Percentiles rank a stretch among this genome's conserved stretches.
These are phyloP conservation scores for Amblyjoppa fuscipennis DNA, from an alignment of 2,888 invertebrate species.

Conservation along the genomic window DNA sequence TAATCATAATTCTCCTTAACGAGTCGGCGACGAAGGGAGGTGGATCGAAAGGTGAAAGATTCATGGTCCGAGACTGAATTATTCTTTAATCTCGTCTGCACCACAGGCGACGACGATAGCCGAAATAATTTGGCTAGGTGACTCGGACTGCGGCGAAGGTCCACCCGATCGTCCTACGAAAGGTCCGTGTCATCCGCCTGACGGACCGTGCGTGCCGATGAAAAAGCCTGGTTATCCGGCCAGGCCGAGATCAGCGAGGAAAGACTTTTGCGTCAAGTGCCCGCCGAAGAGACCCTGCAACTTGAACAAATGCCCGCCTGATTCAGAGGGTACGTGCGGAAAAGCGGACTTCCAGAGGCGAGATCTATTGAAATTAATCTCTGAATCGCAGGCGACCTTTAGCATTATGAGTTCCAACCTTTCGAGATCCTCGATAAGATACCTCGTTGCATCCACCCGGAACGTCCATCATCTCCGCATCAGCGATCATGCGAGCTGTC, in stretches of 20 bases:
- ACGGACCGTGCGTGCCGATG: conserved; percentile 76
- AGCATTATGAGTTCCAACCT: conserved; percentile 18
- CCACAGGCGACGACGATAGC: conserved; percentile 16
- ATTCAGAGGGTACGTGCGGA: conserved; percentile 80
- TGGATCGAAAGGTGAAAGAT: conserved; percentile 52
- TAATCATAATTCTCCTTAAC: conserved; percentile 13
- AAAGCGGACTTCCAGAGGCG: conserved; percentile 39
- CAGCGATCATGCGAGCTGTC: neutral
- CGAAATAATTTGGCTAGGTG: conserved; percentile 70
- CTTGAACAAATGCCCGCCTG: conserved; percentile 75
- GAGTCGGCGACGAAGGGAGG: conserved; percentile 59
- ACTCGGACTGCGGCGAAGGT: conserved; percentile 76
- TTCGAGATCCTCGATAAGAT: neutral
- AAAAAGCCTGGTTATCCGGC: conserved; percentile 77
- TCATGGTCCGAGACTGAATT: conserved; percentile 45
- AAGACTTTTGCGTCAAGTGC: conserved; percentile 80
- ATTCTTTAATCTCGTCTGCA: conserved; percentile 51
- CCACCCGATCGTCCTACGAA: conserved; percentile 71
- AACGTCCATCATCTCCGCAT: conserved; percentile 2
- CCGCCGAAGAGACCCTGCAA: conserved; percentile 80
- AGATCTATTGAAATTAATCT: conserved; percentile 68
- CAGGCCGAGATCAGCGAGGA: conserved; percentile 74
- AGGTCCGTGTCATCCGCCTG: conserved; percentile 77
- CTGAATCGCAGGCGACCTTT: conserved; percentile 69
- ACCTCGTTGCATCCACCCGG: conserved; percentile 18